Conservation (phyloP, 2,113 vertebrate genomes). For the Eulacestoma nigropectus region DNA sequence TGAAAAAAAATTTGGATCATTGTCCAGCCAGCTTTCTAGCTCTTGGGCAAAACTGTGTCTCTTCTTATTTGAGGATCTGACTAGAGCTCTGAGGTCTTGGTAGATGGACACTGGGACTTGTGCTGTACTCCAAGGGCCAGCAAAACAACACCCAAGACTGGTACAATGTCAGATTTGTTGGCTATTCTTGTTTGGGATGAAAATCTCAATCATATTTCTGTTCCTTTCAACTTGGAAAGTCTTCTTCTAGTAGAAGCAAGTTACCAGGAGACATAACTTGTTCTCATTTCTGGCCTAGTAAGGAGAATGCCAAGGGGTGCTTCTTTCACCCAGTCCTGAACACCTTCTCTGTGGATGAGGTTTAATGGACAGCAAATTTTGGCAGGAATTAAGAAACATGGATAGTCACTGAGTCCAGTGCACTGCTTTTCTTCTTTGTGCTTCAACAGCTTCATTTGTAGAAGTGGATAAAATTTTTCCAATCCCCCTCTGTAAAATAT, state of each 20-base stretch:
- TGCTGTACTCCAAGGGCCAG: not conserved
- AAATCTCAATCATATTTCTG: not conserved
- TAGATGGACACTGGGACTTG: not conserved
- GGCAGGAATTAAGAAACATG: not conserved
- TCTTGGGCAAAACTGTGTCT: not conserved
- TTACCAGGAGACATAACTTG: not conserved
- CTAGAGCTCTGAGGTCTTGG: not conserved
- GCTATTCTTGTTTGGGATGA: not conserved
- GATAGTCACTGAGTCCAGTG: not conserved
- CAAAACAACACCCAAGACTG: not conserved
- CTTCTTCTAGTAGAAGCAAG: not conserved
- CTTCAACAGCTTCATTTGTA: not conserved
- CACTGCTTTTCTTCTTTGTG: not conserved
- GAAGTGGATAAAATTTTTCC: not conserved
- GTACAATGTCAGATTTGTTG: not conserved
- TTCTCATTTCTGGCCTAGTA: not conserved
- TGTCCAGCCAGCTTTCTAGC: not conserved
- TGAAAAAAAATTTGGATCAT: not conserved
- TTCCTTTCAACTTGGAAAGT: not conserved
- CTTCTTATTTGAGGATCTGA: not conserved
- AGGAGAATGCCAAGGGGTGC: not conserved
- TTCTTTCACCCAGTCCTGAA: not conserved
- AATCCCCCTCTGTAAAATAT: not conserved
- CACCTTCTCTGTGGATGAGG: not conserved
- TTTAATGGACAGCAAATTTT: not conserved